phyloP scores from a whole-genome alignment of 1,140 invertebrate species.

The Formica selysi region DNA sequence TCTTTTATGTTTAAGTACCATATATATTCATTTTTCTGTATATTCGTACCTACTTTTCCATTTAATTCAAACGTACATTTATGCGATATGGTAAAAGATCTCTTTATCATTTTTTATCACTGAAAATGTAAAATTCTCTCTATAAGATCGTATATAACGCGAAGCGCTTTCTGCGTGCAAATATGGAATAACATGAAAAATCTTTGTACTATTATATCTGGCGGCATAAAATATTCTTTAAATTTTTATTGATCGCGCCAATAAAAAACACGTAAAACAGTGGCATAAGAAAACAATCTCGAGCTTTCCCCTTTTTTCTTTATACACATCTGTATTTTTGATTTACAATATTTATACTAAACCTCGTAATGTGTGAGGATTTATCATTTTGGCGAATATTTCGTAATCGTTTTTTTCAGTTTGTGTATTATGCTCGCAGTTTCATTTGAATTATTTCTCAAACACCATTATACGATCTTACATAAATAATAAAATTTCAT shows the following conservation, averaged over 20 bases:
- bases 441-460: slow-evolving; percentile 13
- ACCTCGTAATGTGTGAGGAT: slow-evolving; percentile 12
- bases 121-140: slow-evolving; percentile 30
- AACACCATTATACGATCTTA: neutral
- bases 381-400: neutral
- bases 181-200: slow-evolving; percentile 19
- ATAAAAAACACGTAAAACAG: slow-evolving; percentile 24
- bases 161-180: neutral
- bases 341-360: neutral
- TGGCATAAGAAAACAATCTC: neutral
- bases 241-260: slow-evolving; percentile 31
- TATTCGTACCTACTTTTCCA: slow-evolving; percentile 26
- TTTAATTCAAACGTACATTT: slow-evolving; percentile 38
- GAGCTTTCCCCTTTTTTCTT: no score
- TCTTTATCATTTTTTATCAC: slow-evolving; percentile 23
- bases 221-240: slow-evolving; percentile 6
- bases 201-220: neutral
- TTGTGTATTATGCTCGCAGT: neutral
- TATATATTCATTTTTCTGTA: slow-evolving; percentile 3
- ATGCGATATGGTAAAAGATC: neutral
- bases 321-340: neutral
- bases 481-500: slow-evolving; percentile 7
- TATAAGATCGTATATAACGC: slow-evolving; percentile 20
- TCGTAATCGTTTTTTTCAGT: neutral
- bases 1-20: slow-evolving; percentile 8